phyloP scores from a whole-genome alignment of 1,140 invertebrate species.

The Penaeus japonicus region DNA sequence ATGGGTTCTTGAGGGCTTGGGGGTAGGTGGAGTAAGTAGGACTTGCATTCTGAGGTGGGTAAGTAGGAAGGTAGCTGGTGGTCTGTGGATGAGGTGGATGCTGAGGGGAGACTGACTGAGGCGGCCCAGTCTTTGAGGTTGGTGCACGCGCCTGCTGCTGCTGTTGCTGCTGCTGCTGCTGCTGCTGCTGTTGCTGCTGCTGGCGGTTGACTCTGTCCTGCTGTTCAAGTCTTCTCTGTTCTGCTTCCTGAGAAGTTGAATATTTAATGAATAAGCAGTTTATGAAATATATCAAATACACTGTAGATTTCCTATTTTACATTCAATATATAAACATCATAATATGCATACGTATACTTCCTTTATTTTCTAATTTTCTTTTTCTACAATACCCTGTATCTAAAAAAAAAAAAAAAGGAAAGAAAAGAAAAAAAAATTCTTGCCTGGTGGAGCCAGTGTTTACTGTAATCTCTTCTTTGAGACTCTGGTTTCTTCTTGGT shows the following conservation, averaged over 20 bases:
- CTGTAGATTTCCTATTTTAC: background rate
- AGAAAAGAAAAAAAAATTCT: constrained; percentile 18
- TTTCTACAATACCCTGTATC: background rate
- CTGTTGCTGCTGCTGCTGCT: constrained; percentile 31
- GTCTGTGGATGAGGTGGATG: constrained; percentile 23
- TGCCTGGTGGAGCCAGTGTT: constrained; percentile 88
- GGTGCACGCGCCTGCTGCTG: constrained; percentile 44
- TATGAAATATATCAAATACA: constrained; percentile 60
- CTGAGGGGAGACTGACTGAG: constrained; percentile 58
- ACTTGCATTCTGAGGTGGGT: background rate
- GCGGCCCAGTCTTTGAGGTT: constrained; percentile 34
- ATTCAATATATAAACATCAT: too few relatives aligned
- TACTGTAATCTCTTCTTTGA: constrained; percentile 71
- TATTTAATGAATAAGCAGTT: constrained; percentile 56
- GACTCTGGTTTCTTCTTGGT: constrained; percentile 55
- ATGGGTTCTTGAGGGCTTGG: constrained; percentile 35
- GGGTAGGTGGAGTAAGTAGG: constrained; percentile 20
- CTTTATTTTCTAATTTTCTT: too few relatives aligned
- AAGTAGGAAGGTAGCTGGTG: constrained; percentile 19
- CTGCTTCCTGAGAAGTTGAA: constrained; percentile 78
- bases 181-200: constrained; percentile 15
- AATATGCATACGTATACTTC: too few relatives aligned
- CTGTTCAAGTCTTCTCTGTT: too few relatives aligned
- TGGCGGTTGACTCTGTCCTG: constrained; percentile 73
- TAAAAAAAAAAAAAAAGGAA: background rate